Evolutionary conservation across 1,140 invertebrate genomes (phyloP), one percentile per base, ranked within the genome.

Genomic region (Drosophila navojoa): DNA sequence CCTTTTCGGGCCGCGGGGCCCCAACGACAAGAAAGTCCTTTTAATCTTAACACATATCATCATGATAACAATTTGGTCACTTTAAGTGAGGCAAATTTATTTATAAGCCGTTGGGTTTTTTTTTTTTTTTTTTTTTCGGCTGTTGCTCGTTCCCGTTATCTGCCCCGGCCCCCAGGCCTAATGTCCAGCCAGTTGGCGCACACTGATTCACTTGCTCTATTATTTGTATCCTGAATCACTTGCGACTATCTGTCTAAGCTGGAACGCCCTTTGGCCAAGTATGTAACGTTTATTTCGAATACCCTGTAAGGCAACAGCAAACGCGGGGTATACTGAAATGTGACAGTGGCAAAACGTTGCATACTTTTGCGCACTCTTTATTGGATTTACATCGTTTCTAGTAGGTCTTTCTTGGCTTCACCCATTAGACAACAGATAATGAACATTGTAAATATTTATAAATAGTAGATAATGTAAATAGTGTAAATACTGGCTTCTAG

Each of bases 51-150:
- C 90, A 91, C 90, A 91, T 91, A 91, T 90, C 90, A 90, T 82
- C 84, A 77, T 91, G 90, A 91, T 90, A 91, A 90, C 90, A 91
- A 91, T 91, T 91, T 91, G 90, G 86, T 90, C 90, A 91, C 90
- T 91, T 90, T 85, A 90, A 91, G 90, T 91, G 90, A 90, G 85
- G 86, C 86, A 91, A 91, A 91, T 91, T 91, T 91, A 91, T 91
- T 91, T 91, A 85, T 85, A 91, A 90, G 79, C 82, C 73, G 71
- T 84, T 78, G 71, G 78, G 74, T 77, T 52, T 68, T 69, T 19
- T 42, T 45, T 61, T 35, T 32, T 9, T 32, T 32, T 29, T 29
- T 29, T 4, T 27, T 29, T 29, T 29, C 5, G 27, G 4, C n/a
- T 42, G 13, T 42, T n/a, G 13, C 13, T 42, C 15, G 9, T 35